These are phyloP conservation scores for Helicorthomorpha holstii DNA, from an alignment of 1,140 invertebrate species.

Conservation along the genomic window DNA sequence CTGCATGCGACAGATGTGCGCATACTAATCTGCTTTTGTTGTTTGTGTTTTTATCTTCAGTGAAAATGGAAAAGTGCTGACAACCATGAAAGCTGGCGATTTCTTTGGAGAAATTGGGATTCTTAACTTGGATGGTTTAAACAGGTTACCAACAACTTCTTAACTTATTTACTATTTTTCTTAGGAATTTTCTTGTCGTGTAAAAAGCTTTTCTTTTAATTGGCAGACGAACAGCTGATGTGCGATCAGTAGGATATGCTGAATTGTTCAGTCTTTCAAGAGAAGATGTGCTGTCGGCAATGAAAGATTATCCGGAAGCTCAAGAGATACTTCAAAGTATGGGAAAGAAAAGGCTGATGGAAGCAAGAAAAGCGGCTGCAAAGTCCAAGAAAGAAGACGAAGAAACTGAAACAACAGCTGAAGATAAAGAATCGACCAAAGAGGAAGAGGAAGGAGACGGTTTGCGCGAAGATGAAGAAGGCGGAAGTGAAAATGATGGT, in stretches of 20 bases:
- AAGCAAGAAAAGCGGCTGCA: conserved; percentile 37
- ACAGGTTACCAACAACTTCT: conserved; percentile 84
- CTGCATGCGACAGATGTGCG: no score
- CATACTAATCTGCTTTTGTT: no score
- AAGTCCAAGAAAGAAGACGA: conserved; percentile 1
- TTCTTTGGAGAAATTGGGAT: conserved; percentile 98
- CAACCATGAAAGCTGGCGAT: conserved; percentile 91
- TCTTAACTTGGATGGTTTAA: conserved; percentile 82
- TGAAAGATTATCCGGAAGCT: conserved; percentile 93
- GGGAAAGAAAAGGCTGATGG: conserved; percentile 70
- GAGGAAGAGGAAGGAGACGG: no score
- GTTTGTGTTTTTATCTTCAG: conserved; percentile 36
- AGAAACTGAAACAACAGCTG: no score
- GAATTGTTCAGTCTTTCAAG: conserved; percentile 86
- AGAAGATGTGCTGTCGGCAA: conserved; percentile 83
- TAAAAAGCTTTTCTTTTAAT: neutral
- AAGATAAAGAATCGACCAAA: no score
- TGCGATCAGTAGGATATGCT: conserved; percentile 86
- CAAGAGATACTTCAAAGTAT: conserved; percentile 69
- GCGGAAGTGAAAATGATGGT: neutral
- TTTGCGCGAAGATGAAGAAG: neutral
- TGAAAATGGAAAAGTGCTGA: conserved; percentile 77
- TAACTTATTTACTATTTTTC: neutral
- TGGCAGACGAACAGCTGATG: conserved; percentile 77
- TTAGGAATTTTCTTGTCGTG: neutral